phyloP scores from a whole-genome alignment of 1,140 invertebrate genomes.

The Calliphora vicina region DNA sequence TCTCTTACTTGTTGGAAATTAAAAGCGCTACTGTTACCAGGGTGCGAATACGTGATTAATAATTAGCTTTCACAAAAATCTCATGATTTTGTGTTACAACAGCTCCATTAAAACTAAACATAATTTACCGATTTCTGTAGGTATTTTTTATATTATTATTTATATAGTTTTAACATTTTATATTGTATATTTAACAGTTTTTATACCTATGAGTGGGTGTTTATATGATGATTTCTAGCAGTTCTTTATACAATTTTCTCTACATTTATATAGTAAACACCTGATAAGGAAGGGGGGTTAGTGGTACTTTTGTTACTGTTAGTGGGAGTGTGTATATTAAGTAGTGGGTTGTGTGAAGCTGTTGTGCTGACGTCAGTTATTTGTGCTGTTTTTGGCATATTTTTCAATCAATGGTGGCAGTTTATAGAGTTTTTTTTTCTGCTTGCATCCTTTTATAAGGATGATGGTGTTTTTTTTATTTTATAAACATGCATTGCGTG shows the following conservation, averaged over 20 bases:
- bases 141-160: too few relatives aligned
- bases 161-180: too few relatives aligned
- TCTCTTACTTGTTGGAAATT: too few relatives aligned
- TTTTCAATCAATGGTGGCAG: slow-evolving; percentile 19
- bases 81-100: too few relatives aligned
- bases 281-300: background rate
- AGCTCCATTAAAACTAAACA: background rate
- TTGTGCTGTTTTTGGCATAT: slow-evolving; percentile 15
- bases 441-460: background rate
- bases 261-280: background rate
- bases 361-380: background rate
- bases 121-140: background rate
- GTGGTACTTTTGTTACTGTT: background rate
- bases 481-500: background rate
- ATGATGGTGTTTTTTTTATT: background rate
- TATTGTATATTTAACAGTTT: slow-evolving; percentile 19
- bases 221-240: background rate
- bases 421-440: background rate
- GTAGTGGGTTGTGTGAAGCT: too few relatives aligned
- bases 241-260: too few relatives aligned
- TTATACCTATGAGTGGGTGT: background rate
- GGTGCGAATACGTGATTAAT: too few relatives aligned
- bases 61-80: too few relatives aligned
- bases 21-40: too few relatives aligned
- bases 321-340: too few relatives aligned